phyloP scores from a whole-genome alignment of 1,140 invertebrate species.

The Dryas iulia region DNA sequence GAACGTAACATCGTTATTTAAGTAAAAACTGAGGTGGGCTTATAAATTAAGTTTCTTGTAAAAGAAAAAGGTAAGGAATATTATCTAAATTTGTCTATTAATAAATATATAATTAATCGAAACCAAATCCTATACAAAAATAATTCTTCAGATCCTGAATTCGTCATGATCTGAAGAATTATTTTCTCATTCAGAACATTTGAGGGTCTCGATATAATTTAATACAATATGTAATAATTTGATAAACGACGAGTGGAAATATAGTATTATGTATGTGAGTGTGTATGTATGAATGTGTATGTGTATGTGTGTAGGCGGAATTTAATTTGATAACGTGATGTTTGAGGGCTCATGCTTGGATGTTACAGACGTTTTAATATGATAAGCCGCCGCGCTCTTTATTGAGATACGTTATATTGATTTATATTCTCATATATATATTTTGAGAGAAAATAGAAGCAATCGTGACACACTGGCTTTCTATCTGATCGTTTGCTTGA shows the following conservation, averaged over 20 bases:
- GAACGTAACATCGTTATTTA: too few species aligned
- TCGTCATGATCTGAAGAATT: background rate
- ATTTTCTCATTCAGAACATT: background rate
- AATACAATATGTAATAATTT: background rate
- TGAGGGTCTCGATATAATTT: background rate
- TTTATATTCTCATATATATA: background rate
- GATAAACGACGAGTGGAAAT: background rate
- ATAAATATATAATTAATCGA: background rate
- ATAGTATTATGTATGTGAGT: background rate
- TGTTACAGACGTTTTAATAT: conserved; percentile 10
- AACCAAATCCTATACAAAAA: background rate
- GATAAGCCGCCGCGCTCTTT: background rate
- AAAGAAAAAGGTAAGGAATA: too few species aligned
- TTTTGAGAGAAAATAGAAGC: too few species aligned
- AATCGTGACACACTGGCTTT: too few species aligned
- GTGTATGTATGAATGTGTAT: too few species aligned
- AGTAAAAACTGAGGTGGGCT: too few species aligned
- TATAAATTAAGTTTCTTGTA: too few species aligned
- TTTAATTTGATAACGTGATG: conserved; percentile 10
- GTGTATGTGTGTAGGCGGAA: too few species aligned
- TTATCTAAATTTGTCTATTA: too few species aligned
- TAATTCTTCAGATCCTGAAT: too few species aligned
- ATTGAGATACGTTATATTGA: background rate
- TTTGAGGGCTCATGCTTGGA: background rate
- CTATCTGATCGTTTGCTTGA: too few species aligned